phyloP scores from a whole-genome alignment of 2,888 invertebrate genomes.

The Frankliniella intonsa region DNA sequence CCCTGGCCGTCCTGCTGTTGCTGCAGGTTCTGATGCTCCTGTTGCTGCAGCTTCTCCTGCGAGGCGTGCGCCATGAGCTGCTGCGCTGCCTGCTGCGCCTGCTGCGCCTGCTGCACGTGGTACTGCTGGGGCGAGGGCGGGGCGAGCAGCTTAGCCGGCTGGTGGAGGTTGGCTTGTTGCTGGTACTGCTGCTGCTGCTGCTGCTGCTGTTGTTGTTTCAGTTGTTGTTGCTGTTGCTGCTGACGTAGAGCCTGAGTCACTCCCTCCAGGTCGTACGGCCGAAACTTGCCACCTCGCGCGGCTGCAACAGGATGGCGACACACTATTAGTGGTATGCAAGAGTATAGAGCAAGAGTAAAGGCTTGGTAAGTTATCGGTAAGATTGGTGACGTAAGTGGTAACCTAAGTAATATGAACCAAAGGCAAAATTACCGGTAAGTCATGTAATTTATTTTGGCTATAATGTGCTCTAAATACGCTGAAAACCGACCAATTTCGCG shows the following conservation, averaged over 20 bases:
- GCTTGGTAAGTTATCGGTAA: too few relatives aligned
- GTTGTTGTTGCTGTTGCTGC: neutral
- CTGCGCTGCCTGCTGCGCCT: neutral
- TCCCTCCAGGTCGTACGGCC: slow-evolving; percentile 17
- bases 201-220: neutral
- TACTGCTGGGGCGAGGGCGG: neutral
- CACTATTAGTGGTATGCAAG: neutral
- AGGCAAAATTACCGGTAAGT: too few relatives aligned
- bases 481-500: too few relatives aligned
- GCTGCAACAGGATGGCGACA: neutral
- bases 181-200: neutral
- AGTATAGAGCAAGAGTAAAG: too few relatives aligned
- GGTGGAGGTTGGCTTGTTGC: neutral
- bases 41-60: slow-evolving; percentile 11
- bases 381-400: too few relatives aligned
- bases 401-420: too few relatives aligned
- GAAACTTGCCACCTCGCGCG: neutral
- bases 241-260: neutral
- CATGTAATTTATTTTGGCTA: too few relatives aligned
- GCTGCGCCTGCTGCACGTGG: neutral
- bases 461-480: too few relatives aligned
- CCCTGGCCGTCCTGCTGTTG: neutral
- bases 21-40: neutral
- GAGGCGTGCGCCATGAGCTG: neutral
- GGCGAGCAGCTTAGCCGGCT: neutral